Evolutionary conservation across 64 coral and sea anemone species (phyloP), one percentile per base, ranked within the genome.

Genomic region (Montipora foliosa): DNA sequence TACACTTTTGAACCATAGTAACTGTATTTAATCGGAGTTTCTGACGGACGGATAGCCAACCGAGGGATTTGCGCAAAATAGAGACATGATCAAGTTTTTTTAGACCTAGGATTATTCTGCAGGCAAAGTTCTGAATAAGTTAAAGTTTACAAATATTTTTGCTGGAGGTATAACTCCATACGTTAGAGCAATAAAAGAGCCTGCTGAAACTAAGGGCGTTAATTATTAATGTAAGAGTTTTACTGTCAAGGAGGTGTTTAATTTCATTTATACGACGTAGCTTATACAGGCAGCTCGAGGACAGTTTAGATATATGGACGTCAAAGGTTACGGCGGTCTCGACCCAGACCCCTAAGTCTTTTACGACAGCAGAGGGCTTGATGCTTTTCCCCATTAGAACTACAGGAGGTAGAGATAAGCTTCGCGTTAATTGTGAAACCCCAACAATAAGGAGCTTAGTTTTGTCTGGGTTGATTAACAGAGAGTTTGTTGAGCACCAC

Each of bases 391-490:
- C 80, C 80, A 85, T 58, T 14, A 92, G 64, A 64, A 49, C 62
- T 3, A 87, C 46, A 77, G 8, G 29, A 77, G 29, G 75, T 4
- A 29, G 1, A 29, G 29, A 29, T 29, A 29, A 29, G 29, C 29
- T 29, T 29, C 25, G 25, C 25, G 29, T 29, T 25, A 25, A 25
- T 25, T 25, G 25, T 29, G 29, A 1, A 29, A 29, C 29, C 29
- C 29, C 29, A 29, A 29, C 29, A 29, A 29, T 29, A 29, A 29
- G 29, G 29, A 29, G 29, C 29, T 29, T 29, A 29, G 79, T 91
- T 82, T 91, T 83, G 58, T 91, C 37, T 16, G 78, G 61, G 61
- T 91, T 91, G 44, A 82, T 67, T 13, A 91, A 64, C 67, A 91
- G 79, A 11, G 78, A 81, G 44, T 91, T 91, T n/a, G 17, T 47